Percentiles rank a stretch among this genome's conserved stretches.
phyloP scores from a whole-genome alignment of 1,140 invertebrate species.

The Zaprionus taronus region DNA sequence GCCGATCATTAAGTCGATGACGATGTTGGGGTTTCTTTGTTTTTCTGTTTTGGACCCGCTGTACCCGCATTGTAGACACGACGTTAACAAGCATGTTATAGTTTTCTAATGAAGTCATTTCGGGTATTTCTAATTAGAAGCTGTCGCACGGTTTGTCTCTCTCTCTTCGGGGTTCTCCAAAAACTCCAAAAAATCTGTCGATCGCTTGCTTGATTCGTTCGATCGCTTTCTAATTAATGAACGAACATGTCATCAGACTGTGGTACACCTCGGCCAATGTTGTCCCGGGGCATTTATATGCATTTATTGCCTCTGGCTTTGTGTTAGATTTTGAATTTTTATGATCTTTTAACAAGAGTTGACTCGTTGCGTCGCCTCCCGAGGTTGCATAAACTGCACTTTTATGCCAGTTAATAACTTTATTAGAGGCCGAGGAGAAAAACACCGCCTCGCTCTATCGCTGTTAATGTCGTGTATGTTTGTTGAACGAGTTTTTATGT shows the following conservation, averaged over 20 bases:
- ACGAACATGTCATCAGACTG: conserved; percentile 64
- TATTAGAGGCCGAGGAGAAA: conserved; percentile 52
- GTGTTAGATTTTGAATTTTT: conserved; percentile 77
- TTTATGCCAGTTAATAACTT: conserved; percentile 78
- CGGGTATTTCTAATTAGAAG: conserved; percentile 72
- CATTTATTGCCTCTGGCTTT: conserved; percentile 59
- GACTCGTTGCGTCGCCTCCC: conserved; percentile 3
- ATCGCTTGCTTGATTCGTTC: not conserved
- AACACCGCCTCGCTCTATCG: conserved; percentile 15
- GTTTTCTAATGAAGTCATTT: conserved; percentile 82
- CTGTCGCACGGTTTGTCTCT: conserved; percentile 39
- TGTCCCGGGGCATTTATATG: conserved; percentile 65
- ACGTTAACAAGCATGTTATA: conserved; percentile 79
- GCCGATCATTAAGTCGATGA: conserved; percentile 50
- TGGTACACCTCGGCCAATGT: conserved; percentile 40
- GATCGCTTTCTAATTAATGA: conserved; percentile 77
- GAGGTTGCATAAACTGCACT: conserved; percentile 55
- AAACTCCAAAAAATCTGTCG: not conserved
- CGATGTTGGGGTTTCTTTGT: conserved; percentile 13
- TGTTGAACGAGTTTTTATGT: conserved; percentile 60
- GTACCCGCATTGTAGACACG: conserved; percentile 63
- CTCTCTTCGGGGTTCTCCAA: not conserved
- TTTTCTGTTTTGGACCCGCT: conserved; percentile 25
- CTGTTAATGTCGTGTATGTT: conserved; percentile 56
- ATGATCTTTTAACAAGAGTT: conserved; percentile 72